Base-by-base conservation (phyloP, 2,113 vertebrate species). In the Takifugu bimaculatus region DNA sequence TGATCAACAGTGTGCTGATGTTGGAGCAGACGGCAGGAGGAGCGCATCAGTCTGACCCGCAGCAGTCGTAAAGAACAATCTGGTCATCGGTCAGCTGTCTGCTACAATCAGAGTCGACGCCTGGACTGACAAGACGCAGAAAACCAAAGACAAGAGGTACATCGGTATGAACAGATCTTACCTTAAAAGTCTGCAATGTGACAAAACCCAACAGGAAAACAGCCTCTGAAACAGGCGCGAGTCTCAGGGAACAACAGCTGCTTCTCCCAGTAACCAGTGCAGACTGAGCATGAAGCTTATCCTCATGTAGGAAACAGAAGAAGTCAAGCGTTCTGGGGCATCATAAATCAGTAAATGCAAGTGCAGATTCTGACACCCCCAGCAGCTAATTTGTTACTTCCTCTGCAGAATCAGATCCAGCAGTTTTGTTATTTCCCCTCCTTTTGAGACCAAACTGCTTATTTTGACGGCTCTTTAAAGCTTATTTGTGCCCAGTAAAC, bases 241-340 rank as follows among this genome's bases (percentile, higher is more conserved):
- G 10, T 84, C 68, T 72, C 64, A 13, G 60, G 66, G 49, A 71
- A 70, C 27, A 66, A 81, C 77, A 80, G 77, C 76, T 84, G 81
- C 50, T 39, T 39, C 35, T 39, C 35, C 35, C 35, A 39, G 35
- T 39, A 39, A 39, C 11, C 61, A 55, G 65, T n/a, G 25, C 61
- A 65, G 56, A 67, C 63, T 81, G 76, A 64, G 67, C n/a, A 3
- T 32, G 29, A 66, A 66, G 60, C 57, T 55, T 25, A 79, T 69
- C 57, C 67, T 74, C 72, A 72, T 54, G 60, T 77, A 60, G 28
- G 63, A 78, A 84, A 82, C 57, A 59, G 55, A 63, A 76, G 49
- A 77, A 76, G 73, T 80, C 54, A 77, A 77, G 65, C 68, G 63
- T 69, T 75, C 53, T 42, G 7, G 3, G 12, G 54, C 1, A 2